Percentiles rank a stretch among this genome's conserved stretches.
Evolutionary conservation across 1,140 invertebrate species (phyloP).

Genomic region (Ceratosolen fusciceps): DNA sequence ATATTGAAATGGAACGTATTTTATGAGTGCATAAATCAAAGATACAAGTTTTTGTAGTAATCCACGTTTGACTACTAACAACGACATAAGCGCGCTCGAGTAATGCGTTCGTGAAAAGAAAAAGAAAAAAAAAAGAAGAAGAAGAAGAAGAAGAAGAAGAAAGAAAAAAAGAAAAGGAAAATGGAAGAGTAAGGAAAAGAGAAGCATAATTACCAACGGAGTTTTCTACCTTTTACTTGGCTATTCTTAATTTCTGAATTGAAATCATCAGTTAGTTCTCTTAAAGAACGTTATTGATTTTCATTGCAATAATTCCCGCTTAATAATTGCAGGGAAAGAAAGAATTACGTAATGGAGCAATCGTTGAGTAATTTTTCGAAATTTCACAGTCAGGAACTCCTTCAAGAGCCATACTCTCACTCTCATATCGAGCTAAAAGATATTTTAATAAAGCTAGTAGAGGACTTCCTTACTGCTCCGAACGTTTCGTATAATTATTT

Average conservation of each 20-base stretch:
- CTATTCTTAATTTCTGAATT: constrained; percentile 21
- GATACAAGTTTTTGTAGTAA: not conserved
- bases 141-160: too few species aligned
- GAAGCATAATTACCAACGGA: not conserved
- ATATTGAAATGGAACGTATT: not conserved
- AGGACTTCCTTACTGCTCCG: not conserved
- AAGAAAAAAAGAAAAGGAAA: too few species aligned
- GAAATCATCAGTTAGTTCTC: too few species aligned
- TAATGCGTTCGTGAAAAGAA: not conserved
- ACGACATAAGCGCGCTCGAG: not conserved
- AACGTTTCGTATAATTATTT: constrained; percentile 34
- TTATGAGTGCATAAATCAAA: not conserved
- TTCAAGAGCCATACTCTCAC: constrained; percentile 30
- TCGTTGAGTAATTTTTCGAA: too few species aligned
- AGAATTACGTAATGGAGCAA: too few species aligned
- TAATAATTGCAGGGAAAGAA: too few species aligned
- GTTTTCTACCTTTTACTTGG: not conserved
- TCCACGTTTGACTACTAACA: not conserved
- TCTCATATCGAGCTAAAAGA: not conserved
- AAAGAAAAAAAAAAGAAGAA: too few species aligned
- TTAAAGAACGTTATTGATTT: too few species aligned
- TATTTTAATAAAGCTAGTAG: not conserved
- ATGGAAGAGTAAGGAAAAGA: too few species aligned
- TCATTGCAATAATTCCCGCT: not conserved
- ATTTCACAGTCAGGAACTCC: too few species aligned